Evolutionary conservation across 2,888 invertebrate species (phyloP).

Genomic region (Hipparchia sbordonii): DNA sequence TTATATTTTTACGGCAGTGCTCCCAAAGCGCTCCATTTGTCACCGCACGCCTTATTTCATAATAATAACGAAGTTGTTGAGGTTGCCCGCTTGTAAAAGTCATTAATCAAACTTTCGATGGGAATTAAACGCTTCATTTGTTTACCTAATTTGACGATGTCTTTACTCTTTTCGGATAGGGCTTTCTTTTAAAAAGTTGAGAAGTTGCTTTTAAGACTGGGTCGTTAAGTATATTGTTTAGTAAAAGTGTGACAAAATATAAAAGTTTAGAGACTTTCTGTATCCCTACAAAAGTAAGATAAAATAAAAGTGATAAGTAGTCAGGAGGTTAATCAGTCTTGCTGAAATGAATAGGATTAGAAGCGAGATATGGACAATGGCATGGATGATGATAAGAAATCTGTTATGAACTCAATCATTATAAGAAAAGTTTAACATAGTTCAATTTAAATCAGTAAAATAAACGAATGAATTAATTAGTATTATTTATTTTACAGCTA

Average conservation of each 20-base stretch:
- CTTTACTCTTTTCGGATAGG: constrained; percentile 14
- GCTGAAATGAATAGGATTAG: no score
- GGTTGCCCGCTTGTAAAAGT: constrained; percentile 16
- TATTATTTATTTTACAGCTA: no score
- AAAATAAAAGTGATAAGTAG: no score
- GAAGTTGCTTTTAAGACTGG: neutral
- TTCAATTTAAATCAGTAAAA: neutral
- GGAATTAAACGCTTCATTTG: constrained; percentile 37
- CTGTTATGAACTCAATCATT: no score
- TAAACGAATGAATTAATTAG: neutral
- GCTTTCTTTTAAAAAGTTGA: constrained; percentile 7
- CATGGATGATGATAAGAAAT: no score
- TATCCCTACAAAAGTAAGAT: no score
- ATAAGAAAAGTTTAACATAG: neutral
- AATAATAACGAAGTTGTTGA: constrained; percentile 32
- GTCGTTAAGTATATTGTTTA: no score
- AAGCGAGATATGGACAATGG: no score
- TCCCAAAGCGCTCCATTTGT: constrained; percentile 35
- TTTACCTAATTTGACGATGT: constrained; percentile 28
- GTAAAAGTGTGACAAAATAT: neutral
- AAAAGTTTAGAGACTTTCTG: no score
- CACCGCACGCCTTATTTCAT: constrained; percentile 26
- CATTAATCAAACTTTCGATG: constrained; percentile 36
- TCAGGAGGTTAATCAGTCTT: no score
- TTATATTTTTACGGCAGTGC: constrained; percentile 38